Evolutionary conservation across 2,888 invertebrate species (phyloP).

Genomic region (Apoda limacodes): DNA sequence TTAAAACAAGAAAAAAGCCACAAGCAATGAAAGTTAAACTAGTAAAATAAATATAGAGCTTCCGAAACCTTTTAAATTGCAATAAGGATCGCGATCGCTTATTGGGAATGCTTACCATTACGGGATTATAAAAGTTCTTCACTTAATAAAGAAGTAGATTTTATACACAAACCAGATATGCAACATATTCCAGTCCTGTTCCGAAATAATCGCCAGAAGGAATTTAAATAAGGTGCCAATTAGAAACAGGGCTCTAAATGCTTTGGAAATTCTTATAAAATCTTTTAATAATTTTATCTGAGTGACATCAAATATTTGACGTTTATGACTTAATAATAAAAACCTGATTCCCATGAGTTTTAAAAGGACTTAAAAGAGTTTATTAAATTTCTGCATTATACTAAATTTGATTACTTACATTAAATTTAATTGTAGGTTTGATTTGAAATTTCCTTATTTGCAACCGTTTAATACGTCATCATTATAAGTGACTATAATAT

Average conservation of each 20-base stretch:
- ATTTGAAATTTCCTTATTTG: too few species aligned
- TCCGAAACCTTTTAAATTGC: too few species aligned
- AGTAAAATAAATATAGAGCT: too few species aligned
- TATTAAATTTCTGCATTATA: too few species aligned
- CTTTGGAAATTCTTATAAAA: conserved; percentile 35
- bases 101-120: conserved; percentile 47
- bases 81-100: too few species aligned
- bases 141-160: conserved; percentile 57
- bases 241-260: conserved; percentile 37
- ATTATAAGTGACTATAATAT: too few species aligned
- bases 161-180: conserved; percentile 47
- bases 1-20: too few species aligned
- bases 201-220: conserved; percentile 47
- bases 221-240: conserved; percentile 63
- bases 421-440: too few species aligned
- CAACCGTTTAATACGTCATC: too few species aligned
- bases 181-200: conserved; percentile 38
- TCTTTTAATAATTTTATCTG: conserved; percentile 44
- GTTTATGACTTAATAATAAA: conserved; percentile 42
- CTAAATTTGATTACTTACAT: too few species aligned
- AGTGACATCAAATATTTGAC: conserved; percentile 37
- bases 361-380: too few species aligned
- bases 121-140: conserved; percentile 43
- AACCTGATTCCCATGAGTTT: conserved; percentile 25
- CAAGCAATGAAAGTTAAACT: too few species aligned